phyloP scores from a whole-genome alignment of 2,888 invertebrate species.

The Spodoptera exigua region DNA sequence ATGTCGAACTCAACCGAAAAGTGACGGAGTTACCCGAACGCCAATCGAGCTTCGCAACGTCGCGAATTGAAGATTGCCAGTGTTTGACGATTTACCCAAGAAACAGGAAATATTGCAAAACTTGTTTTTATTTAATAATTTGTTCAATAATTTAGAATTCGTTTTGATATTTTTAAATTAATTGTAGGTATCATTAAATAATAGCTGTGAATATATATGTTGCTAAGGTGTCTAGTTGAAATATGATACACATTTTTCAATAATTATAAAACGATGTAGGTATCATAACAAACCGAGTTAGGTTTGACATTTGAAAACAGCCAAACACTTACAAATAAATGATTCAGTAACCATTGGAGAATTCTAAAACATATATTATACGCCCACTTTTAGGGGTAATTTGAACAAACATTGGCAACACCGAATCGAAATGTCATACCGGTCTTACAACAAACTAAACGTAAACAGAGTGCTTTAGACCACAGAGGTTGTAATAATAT shows the following conservation, averaged over 20 bases:
- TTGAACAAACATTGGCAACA: constrained; percentile 20
- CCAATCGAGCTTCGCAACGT: constrained; percentile 24
- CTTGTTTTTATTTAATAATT: neutral
- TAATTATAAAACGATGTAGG: too few species aligned
- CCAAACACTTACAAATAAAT: neutral
- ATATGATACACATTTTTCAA: too few species aligned
- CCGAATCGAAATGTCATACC: constrained; percentile 14
- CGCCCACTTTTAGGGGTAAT: constrained; percentile 6
- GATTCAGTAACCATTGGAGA: neutral
- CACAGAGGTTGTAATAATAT: constrained; percentile 13
- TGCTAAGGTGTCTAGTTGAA: neutral
- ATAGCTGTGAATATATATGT: too few species aligned
- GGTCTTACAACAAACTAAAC: constrained; percentile 22
- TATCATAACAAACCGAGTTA: too few species aligned
- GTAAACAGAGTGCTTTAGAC: constrained; percentile 33
- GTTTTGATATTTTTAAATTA: too few species aligned
- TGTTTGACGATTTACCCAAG: neutral
- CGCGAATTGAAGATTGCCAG: constrained; percentile 23
- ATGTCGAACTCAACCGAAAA: constrained; percentile 22
- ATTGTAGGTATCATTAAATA: too few species aligned
- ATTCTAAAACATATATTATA: neutral
- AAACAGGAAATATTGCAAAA: neutral
- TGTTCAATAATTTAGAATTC: neutral
- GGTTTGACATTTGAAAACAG: neutral
- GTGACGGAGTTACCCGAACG: constrained; percentile 27